phyloP scores from a whole-genome alignment of 2,113 vertebrate species.

The Hyaena hyaena region DNA sequence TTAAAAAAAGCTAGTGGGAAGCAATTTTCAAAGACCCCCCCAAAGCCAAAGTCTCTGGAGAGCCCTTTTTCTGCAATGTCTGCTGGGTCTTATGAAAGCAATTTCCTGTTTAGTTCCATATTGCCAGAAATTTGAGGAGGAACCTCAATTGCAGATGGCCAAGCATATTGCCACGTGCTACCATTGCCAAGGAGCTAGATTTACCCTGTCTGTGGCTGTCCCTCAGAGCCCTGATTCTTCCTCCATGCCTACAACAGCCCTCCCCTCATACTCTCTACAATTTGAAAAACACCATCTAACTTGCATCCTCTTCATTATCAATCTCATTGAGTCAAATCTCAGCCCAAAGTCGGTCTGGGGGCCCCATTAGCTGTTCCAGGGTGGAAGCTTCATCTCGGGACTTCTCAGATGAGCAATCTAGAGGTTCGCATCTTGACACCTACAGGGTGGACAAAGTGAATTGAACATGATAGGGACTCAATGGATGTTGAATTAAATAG shows the following conservation, averaged over 20 bases:
- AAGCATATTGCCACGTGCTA: neutral
- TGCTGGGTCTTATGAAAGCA: neutral
- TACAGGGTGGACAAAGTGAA: neutral
- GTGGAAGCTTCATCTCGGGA: rapidly evolving
- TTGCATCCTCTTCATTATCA: neutral
- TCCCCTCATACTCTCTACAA: neutral
- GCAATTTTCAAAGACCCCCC: neutral
- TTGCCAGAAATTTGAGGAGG: neutral
- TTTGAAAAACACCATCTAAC: neutral
- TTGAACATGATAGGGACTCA: neutral
- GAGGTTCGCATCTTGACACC: neutral
- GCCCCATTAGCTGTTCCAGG: neutral
- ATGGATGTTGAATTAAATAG: neutral
- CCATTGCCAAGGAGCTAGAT: neutral
- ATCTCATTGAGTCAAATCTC: neutral
- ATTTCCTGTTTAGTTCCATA: neutral
- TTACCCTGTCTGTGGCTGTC: neutral
- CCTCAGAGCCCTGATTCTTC: neutral
- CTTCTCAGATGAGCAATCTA: neutral
- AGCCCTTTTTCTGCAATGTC: neutral
- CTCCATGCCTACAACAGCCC: too few relatives aligned
- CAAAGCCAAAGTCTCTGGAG: neutral
- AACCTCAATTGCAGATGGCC: neutral
- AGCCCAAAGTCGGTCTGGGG: neutral
- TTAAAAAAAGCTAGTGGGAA: neutral